Base-by-base conservation (phyloP, 2,888 invertebrate genomes). In the Meghimatium bilineatum region DNA sequence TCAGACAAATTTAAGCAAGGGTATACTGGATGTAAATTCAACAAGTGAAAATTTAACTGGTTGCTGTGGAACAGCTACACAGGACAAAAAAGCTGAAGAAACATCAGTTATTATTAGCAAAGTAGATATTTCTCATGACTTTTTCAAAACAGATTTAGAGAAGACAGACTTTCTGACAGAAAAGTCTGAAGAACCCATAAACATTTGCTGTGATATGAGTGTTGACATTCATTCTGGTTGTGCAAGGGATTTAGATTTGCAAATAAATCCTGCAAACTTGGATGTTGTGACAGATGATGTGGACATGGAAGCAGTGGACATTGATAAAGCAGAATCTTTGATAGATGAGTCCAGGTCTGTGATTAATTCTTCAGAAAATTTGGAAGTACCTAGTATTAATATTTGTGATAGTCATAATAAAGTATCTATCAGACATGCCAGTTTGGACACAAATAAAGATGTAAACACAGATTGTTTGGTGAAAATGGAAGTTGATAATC, bases 401-500 rank as follows among this genome's bases (percentile, higher is more conserved):
- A 34, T 36, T 52, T 36, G 34, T 60, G 60, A 60, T 34, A 26
- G 3, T 17, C 36, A 60, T 12, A 2, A n/a, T 26, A 38, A 36
- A 38, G 23, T 36, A 32, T 12, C 52, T 8, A 23, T 5, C 17
- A n/a, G 52, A n/a, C 20, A 34, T 60, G 76, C 5, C 2, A 10
- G 60, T 36, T 77, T 77, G 36, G n/a, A 32, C 32, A 49, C 49
- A 29, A 6, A 29, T 14, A 26, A 71, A 6, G 29, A 38, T 32
- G 29, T n/a, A n/a, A n/a, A n/a, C n/a, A n/a, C n/a, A n/a, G n/a
- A 23, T 69, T 12, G n/a, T 44, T 32, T 72, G n/a, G 17, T 29
- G 29, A 20, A 26, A 34, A 56, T 76, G 76, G 76, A 76, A 32
- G 60, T 76, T 8, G 76, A 77, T n/a, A 77, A 17, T 32, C 52